phyloP scores from a whole-genome alignment of 92 coral and sea anemone genomes.

The Galaxea fascicularis region DNA sequence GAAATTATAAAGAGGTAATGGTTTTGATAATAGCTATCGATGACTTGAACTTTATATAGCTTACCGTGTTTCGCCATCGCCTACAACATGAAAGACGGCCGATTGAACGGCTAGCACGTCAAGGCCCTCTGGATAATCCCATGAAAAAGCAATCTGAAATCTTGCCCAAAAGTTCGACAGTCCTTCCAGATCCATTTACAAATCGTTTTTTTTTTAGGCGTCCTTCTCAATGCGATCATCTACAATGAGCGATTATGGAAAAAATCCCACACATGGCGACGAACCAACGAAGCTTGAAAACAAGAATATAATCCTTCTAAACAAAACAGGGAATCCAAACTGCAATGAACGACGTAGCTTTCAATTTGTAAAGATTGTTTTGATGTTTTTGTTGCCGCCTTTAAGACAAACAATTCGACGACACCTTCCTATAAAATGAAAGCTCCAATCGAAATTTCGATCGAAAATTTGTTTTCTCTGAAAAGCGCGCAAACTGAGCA shows the following conservation, averaged over 20 bases:
- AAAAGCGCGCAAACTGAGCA: slow-evolving; percentile 45
- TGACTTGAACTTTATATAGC: background rate
- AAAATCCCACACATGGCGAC: slow-evolving; percentile 20
- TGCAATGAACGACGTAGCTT: slow-evolving; percentile 5
- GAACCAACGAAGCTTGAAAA: background rate
- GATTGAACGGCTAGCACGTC: slow-evolving; percentile 85
- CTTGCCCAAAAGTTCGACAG: slow-evolving; percentile 91
- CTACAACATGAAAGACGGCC: slow-evolving; percentile 90
- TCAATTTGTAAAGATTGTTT: slow-evolving; percentile 11
- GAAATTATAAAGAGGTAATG: background rate
- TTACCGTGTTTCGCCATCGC: slow-evolving; percentile 81
- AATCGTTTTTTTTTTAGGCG: background rate
- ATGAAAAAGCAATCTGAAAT: slow-evolving; percentile 87
- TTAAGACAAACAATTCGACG: slow-evolving; percentile 27
- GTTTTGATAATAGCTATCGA: background rate
- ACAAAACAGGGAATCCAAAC: slow-evolving; percentile 31
- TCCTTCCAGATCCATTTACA: slow-evolving; percentile 80
- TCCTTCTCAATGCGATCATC: slow-evolving; percentile 18
- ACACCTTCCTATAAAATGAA: slow-evolving; percentile 10
- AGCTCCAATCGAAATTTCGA: slow-evolving; percentile 22
- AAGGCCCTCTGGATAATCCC: slow-evolving; percentile 92
- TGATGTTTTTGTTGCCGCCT: background rate
- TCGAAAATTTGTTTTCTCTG: slow-evolving; percentile 10
- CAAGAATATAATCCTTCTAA: slow-evolving; percentile 17
- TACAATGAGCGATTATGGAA: slow-evolving; percentile 17